Percentiles rank a stretch among this genome's conserved stretches.
Conservation (phyloP, 2,797 vertebrate genomes). For the Gambelia wislizenii region DNA sequence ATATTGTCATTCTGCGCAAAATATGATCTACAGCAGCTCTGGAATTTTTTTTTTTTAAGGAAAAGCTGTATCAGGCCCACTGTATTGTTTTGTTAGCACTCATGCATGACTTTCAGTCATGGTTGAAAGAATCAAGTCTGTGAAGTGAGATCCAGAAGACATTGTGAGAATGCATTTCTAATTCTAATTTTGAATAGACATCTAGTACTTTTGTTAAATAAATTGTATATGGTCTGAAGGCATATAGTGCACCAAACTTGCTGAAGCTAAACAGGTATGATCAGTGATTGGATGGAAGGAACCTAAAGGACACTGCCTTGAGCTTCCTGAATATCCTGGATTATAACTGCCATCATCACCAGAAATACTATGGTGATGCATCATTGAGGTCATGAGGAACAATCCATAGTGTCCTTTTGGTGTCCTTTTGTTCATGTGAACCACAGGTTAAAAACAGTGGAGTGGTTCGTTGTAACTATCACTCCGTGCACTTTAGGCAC, state of each 20-base stretch:
- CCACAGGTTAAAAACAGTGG: neutral
- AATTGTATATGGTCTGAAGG: neutral
- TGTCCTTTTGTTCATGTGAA: neutral
- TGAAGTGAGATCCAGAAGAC: slow-evolving; percentile 1
- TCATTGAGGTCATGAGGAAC: neutral
- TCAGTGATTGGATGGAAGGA: neutral
- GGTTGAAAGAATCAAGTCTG: slow-evolving; percentile 77
- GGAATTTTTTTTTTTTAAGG: too few species aligned
- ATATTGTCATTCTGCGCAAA: neutral
- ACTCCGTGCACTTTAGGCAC: neutral
- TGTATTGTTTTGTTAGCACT: neutral
- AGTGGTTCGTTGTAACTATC: neutral
- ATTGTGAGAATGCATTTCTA: neutral
- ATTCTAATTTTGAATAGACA: neutral
- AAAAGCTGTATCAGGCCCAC: neutral
- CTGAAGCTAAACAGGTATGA: neutral
- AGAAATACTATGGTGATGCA: neutral
- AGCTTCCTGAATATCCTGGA: neutral
- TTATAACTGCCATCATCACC: neutral
- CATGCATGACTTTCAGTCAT: slow-evolving; percentile 60
- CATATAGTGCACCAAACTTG: neutral
- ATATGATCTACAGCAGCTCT: accelerated
- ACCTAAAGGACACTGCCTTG: neutral
- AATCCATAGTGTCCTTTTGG: neutral
- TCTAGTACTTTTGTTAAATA: neutral